Base-by-base conservation (phyloP, 2,797 vertebrate genomes). In the Halcyon badia region DNA sequence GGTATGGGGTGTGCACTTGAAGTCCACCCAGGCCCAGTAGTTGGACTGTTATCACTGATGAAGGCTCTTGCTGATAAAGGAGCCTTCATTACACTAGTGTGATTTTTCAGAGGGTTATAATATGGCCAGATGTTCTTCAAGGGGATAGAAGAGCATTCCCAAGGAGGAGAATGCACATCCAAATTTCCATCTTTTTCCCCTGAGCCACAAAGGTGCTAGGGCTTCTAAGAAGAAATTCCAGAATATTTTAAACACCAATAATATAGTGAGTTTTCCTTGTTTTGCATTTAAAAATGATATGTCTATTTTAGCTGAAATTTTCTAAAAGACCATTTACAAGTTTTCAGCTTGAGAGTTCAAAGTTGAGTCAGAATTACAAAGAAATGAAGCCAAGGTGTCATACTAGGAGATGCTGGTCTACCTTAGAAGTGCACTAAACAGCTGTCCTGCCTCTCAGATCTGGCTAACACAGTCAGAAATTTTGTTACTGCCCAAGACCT, bases 401-500 rank as follows among this genome's bases (percentile, higher is more conserved):
- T 26, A 17, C 3, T 15, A 57, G 71, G 60, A 56, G 56, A 30
- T 7, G 8, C 31, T 33, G 16, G 22, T 13, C 49, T 68, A 16
- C 20, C 44, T 89, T 28, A 49, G 75, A 30, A 57, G 28, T 19
- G 44, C 5, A 19, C 44, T 31, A 37, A 85, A 20, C 31, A 62
- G 31, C 83, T 73, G 7, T 24, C 30, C 57, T 60, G n/a, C 35
- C 52, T 83, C 42, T 65, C 44, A 77, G 33, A 69, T 31, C 75
- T 64, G 64, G 26, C 28, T 75, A 93, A 83, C 44, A 64, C 21
- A 77, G 64, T 64, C 83, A 83, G n/a, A 76, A 90, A 64, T 1
- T 8, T 58, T 91, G 48, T 49, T 73, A 42, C 49, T 68, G 64
- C 57, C 68, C 33, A 21, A 33, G 71, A 75, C 61, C 68, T 91